phyloP scores from a whole-genome alignment of 2,888 invertebrate genomes.

The Apodemia duryi region DNA sequence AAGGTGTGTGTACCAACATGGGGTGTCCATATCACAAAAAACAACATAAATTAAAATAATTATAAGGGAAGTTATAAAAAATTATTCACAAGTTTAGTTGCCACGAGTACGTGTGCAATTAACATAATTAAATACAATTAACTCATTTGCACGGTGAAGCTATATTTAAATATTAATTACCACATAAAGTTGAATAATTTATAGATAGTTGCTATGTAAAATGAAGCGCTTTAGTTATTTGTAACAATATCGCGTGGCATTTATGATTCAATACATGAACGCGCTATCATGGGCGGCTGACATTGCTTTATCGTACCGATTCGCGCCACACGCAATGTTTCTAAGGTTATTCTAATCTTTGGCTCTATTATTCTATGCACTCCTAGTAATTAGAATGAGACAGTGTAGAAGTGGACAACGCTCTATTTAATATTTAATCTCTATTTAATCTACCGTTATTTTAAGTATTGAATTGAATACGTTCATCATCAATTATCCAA shows the following conservation, averaged over 20 bases:
- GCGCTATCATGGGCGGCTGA: not conserved
- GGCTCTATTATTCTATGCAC: conserved; percentile 9
- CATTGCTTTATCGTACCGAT: conserved; percentile 5
- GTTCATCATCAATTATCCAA: too few relatives aligned
- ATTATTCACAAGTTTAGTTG: not conserved
- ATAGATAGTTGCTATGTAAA: conserved; percentile 7
- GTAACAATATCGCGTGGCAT: not conserved
- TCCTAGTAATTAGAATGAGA: conserved; percentile 14
- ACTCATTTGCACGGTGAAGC: not conserved
- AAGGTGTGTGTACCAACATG: not conserved
- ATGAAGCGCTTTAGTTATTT: conserved; percentile 7
- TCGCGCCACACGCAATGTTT: conserved; percentile 3
- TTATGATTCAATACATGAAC: conserved; percentile 11
- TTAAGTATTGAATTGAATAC: too few relatives aligned
- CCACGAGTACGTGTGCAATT: not conserved
- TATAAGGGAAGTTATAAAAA: not conserved
- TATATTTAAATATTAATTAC: not conserved
- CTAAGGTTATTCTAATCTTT: conserved; percentile 4
- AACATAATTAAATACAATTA: not conserved
- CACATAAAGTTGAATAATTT: conserved; percentile 2
- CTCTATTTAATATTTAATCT: not conserved
- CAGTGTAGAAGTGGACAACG: conserved; percentile 3
- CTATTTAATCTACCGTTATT: too few relatives aligned
- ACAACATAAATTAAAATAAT: not conserved
- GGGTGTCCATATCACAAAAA: not conserved